Evolutionary conservation across 92 coral and sea anemone species (phyloP).

Genomic region (Parazoanthus darwini): DNA sequence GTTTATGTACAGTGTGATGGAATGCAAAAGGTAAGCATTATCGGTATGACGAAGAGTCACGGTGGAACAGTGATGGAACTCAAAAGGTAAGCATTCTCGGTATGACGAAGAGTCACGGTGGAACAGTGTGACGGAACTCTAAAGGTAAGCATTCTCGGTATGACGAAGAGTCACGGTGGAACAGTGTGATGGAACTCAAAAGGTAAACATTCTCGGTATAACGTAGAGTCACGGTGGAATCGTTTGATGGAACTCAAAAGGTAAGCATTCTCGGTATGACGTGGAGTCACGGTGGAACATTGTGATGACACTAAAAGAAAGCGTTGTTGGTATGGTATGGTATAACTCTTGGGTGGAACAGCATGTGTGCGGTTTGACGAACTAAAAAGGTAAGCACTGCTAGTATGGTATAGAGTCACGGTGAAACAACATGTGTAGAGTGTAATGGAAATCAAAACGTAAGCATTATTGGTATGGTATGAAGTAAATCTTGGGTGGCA

Average conservation of each 20-base stretch:
- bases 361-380: background rate
- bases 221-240: too few species aligned
- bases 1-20: constrained; percentile 95
- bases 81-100: background rate
- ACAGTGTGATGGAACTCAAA: constrained; percentile 29
- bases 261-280: background rate
- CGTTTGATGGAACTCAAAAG: too few species aligned
- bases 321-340: background rate
- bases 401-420: background rate
- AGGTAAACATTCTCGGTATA: background rate
- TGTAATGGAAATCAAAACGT: background rate
- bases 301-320: background rate
- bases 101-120: background rate
- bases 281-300: constrained; percentile 35
- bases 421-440: constrained; percentile 65
- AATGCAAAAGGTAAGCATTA: constrained; percentile 61
- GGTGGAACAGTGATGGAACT: constrained; percentile 36
- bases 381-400: background rate
- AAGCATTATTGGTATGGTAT: background rate
- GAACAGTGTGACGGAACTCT: constrained; percentile 35
- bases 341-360: constrained; percentile 23
- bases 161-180: background rate
- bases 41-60: background rate
- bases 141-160: background rate
- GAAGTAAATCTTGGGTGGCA: background rate